Evolutionary conservation across 92 coral and sea anemone species (phyloP), one percentile per base, ranked within the genome.

Genomic region (Ricordea florida): DNA sequence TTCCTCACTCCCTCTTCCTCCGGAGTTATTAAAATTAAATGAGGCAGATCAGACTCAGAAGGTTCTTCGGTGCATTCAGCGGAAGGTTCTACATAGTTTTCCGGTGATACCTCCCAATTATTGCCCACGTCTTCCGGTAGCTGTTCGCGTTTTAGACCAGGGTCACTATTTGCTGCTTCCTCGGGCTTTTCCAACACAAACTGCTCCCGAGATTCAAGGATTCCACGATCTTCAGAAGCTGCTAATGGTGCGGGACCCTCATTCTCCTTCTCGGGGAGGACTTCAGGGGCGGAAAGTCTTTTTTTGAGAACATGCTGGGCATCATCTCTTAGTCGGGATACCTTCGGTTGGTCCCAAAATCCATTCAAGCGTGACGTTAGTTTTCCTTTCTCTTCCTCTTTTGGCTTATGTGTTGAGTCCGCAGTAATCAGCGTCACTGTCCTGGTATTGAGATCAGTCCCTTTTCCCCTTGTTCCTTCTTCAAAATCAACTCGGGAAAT

Each of bases 221-320:
- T 40, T 55, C 77, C 77, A 55, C 77, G 62, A 55, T 55, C 58
- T 41, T 70, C 77, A 14, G 77, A 70, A 5, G 65, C 37, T 24
- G 77, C 77, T 32, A 70, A 70, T 13, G 77, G 77, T 2, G 77
- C 77, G 14, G 77, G 56, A 41, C 77, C 77, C 11, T 70, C 77
- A n/a, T 37, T 70, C 40, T 70, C 77, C 32, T 53, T 70, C 38
- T 70, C 77, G 9, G 77, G 77, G 14, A 70, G 65, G 18, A 70
- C 49, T 42, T 70, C 77, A 23, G 77, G 77, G 16, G 41, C 77
- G 10, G 77, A 70, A n/a, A 70, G 53, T 42, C 77, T 70, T 65
- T 28, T 70, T 14, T 11, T 40, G 14, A 52, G 65, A 30, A 70
- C 77, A 5, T 26, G 42, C 32, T 70, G 14, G 15, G 1, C 51